Percentiles rank a stretch among this genome's conserved stretches.
Evolutionary conservation across 1,140 invertebrate genomes (phyloP).

Genomic region (Bombus waltoni): DNA sequence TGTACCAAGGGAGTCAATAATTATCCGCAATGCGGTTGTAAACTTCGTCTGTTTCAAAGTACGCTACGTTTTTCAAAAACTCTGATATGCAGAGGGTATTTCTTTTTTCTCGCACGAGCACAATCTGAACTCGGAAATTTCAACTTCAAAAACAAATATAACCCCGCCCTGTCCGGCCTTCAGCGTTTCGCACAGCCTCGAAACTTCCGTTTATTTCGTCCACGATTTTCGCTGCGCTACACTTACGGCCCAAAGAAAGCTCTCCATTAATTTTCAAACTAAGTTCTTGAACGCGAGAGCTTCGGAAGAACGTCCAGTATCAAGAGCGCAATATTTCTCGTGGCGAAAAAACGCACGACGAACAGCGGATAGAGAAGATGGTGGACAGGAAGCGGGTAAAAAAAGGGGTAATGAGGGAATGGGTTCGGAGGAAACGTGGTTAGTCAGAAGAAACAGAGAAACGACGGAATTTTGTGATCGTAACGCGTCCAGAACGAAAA

Average conservation of each 20-base stretch:
- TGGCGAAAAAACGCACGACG: background rate
- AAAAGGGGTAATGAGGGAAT: background rate
- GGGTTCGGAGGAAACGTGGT: too few relatives aligned
- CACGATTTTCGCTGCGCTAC: background rate
- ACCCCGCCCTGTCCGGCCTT: background rate
- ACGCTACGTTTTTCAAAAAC: background rate
- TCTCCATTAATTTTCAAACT: constrained; percentile 4
- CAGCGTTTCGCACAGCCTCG: background rate
- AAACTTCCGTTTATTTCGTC: background rate
- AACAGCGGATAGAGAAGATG: background rate
- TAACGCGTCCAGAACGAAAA: constrained; percentile 12
- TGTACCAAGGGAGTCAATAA: too few relatives aligned
- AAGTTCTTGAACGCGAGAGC: background rate
- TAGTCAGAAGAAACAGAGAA: background rate
- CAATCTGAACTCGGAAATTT: background rate
- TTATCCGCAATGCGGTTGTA: too few relatives aligned
- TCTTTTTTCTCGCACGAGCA: background rate
- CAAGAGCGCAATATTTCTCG: constrained; percentile 24
- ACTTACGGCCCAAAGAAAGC: background rate
- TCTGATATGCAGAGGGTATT: background rate
- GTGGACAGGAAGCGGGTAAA: background rate
- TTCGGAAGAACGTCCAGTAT: background rate
- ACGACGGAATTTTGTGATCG: constrained; percentile 3
- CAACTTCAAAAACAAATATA: background rate
- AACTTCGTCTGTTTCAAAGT: too few relatives aligned